Evolutionary conservation across 1,140 invertebrate genomes (phyloP), one percentile per base, ranked within the genome.

Genomic region (Aphelenchoides besseyi): DNA sequence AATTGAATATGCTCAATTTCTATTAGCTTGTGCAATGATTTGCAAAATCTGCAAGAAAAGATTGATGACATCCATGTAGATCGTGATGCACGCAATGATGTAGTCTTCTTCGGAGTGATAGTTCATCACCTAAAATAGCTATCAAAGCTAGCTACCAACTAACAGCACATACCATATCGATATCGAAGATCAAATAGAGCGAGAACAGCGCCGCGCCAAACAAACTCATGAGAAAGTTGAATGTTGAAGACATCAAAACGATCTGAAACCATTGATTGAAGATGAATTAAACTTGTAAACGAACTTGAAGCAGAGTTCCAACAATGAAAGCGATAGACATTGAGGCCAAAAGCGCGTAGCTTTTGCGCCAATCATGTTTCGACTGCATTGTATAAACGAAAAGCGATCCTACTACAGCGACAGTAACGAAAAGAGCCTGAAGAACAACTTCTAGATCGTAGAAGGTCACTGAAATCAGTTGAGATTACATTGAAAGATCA

Each of bases 11-110:
- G 9, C 12, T 78, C 59, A 79, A 41, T 83, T 82, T 59, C 81
- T 53, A 54, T 85, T 83, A 26, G 78, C 59, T 36, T 84, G 82
- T 36, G 68, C 69, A 30, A 82, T 18, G 64, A 82, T 80, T 57
- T 86, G 75, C 1, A 88, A 80, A 57, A 88, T 85, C 72, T 86
- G 74, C 1, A 88, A 76, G 79, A 88, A 88, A 29, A 88, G 82
- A 72, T 87, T 87, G 71, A 88, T 83, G 63, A 88, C 86, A 76
- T 88, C 87, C 54, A 88, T 74, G 68, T 88, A 88, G 5, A 88
- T 85, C 61, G 84, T 85, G 63, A 87, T 83, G 52, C 86, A 82
- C 0, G 87, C 87, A 30, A 86, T 55, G 36, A 88, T 87, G 77
- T 88, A 88, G 68, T 88, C 87, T 52, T 77, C 75, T 59, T 77